Evolutionary conservation across 2,797 vertebrate genomes (phyloP), one percentile per base, ranked within the genome.

Genomic region (Prunella strophiata): DNA sequence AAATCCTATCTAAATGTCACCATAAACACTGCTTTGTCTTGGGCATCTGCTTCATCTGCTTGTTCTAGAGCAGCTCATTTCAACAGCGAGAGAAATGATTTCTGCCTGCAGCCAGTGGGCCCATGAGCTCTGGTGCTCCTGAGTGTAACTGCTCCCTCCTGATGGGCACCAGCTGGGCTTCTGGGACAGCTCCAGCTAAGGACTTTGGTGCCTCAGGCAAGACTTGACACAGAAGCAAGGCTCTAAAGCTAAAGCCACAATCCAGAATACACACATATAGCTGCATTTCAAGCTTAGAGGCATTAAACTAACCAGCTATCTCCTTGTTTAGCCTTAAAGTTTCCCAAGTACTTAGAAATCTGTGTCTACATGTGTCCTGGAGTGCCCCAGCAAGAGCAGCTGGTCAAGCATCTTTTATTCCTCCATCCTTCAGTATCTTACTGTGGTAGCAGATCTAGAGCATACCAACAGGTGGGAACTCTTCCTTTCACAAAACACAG

Each of bases 81-180:
- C 38, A 83, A 68, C 50, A 66, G 52, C n/a, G 36, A 84, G 66
- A 1, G 9, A n/a, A 90, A 45, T 51, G 9, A 48, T 74, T 92
- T 65, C 62, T 84, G 88, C 80, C 87, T 88, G 61, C 50, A 89
- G 89, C 54, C 67, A 71, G 32, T 6, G 34, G 72, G 50, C 55
- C 67, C 78, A 78, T 70, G 48, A 84, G 91, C 32, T 76, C 2
- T 50, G 77, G 36, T 59, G 52, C 63, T 76, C 40, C 58, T 32
- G 63, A 85, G 57, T 26, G 55, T 17, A 70, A 38, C 38, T 72
- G 54, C 83, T 88, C 62, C 65, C 57, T 70, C 5, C 55, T 79
- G 77, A 67, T 67, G 70, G 30, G 63, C 7, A 66, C 85, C 92
- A 94, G 89, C 91, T 96, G 88, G 51, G 62, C n/a, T 63, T 70